Percentiles rank a stretch among this genome's conserved stretches.
phyloP scores from a whole-genome alignment of 2,797 vertebrate species.

The Ibycter americanus region DNA sequence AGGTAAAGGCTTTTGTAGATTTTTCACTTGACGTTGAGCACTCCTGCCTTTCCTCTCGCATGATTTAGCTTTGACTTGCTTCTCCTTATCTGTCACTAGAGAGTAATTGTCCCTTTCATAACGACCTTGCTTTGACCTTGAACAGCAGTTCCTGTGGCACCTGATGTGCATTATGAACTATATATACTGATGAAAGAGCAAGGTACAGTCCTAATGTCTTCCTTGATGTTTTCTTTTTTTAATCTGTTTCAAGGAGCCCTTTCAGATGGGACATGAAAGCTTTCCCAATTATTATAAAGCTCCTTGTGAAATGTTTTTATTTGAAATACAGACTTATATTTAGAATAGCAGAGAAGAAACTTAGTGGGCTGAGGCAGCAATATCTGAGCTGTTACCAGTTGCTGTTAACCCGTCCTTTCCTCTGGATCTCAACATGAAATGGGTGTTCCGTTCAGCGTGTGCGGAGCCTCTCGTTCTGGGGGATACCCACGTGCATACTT shows the following conservation, averaged over 20 bases:
- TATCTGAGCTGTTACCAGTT: not conserved
- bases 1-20: constrained; percentile 32
- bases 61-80: constrained; percentile 27
- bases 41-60: not conserved
- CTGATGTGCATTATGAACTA: constrained; percentile 37
- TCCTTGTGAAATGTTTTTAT: not conserved
- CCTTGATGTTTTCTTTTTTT: constrained; percentile 32
- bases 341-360: not conserved
- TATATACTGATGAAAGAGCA: constrained; percentile 52
- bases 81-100: constrained; percentile 44
- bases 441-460: not conserved
- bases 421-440: not conserved
- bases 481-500: not conserved
- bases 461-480: not conserved
- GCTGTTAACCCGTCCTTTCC: not conserved
- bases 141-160: constrained; percentile 43
- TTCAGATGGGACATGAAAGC: constrained; percentile 12
- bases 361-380: not conserved
- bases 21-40: constrained; percentile 34
- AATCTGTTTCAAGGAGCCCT: constrained; percentile 39
- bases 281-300: not conserved
- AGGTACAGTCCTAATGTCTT: constrained; percentile 26
- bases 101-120: constrained; percentile 60
- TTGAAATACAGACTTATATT: not conserved
- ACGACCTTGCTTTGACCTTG: constrained; percentile 62